Evolutionary conservation across 1,140 invertebrate species (phyloP).

Genomic region (Campoletis sonorensis): DNA sequence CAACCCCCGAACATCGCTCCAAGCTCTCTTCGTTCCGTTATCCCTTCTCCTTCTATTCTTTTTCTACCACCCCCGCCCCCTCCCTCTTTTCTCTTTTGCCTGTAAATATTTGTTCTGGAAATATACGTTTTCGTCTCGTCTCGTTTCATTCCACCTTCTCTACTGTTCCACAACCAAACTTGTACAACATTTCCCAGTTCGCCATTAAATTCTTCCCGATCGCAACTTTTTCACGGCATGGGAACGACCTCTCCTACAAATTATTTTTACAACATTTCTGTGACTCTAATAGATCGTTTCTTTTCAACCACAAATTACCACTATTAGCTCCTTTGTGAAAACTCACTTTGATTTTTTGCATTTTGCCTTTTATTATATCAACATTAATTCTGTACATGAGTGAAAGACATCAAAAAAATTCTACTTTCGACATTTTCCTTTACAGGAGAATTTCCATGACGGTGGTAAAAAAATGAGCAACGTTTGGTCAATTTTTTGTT

Average conservation of each 20-base stretch:
- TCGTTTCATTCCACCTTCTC: constrained; percentile 52
- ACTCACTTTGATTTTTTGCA: no score
- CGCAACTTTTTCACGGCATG: not conserved
- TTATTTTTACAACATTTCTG: not conserved
- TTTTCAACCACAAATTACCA: no score
- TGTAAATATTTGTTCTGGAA: constrained; percentile 68
- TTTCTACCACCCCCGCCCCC: not conserved
- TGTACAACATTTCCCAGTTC: not conserved
- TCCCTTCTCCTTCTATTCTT: constrained; percentile 22
- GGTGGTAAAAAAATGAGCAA: no score
- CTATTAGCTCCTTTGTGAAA: no score
- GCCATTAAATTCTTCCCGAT: constrained; percentile 2
- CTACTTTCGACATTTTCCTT: no score
- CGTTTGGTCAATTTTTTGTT: no score
- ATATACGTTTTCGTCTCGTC: constrained; percentile 64
- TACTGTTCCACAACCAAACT: constrained; percentile 42
- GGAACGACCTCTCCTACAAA: not conserved
- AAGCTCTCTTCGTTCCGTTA: not conserved
- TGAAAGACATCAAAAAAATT: no score
- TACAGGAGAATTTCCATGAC: no score
- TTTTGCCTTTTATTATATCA: no score
- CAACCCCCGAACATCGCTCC: constrained; percentile 28
- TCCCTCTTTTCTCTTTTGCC: constrained; percentile 45
- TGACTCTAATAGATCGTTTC: not conserved
- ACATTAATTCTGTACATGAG: no score